Conservation (phyloP, 2,113 vertebrate genomes). For the Festucalex cinctus region DNA sequence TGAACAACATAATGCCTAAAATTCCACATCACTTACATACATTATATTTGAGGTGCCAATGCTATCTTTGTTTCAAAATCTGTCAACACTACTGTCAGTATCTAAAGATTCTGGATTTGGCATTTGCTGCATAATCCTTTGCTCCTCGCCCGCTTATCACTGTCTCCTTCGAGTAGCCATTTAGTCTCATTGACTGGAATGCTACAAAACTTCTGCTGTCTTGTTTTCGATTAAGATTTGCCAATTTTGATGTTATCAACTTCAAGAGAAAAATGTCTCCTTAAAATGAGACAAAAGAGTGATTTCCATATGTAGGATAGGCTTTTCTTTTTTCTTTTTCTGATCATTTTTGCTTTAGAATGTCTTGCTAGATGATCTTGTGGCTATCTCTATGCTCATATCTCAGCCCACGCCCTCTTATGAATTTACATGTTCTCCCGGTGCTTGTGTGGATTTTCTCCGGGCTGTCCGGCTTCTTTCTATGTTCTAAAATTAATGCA, state of each 20-base stretch:
- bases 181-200: constrained; percentile 18
- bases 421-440: too few relatives aligned
- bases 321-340: neutral
- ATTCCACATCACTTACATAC: neutral
- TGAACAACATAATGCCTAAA: neutral
- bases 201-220: constrained; percentile 15
- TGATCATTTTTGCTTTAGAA: neutral
- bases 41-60: too few relatives aligned
- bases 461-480: too few relatives aligned
- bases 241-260: constrained; percentile 3
- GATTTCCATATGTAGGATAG: neutral
- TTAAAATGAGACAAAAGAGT: constrained; percentile 7
- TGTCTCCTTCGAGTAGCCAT: constrained; percentile 33
- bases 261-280: constrained; percentile 5
- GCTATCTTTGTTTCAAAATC: constrained; percentile 6
- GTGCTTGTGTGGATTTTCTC: too few relatives aligned
- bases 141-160: constrained; percentile 24
- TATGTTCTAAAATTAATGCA: too few relatives aligned
- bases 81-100: constrained; percentile 8
- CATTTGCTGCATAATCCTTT: constrained; percentile 30
- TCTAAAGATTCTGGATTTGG: constrained; percentile 11
- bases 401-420: too few relatives aligned
- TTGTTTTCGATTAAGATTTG: constrained; percentile 5
- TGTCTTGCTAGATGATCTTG: neutral
- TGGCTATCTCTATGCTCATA: too few relatives aligned